Conservation (phyloP, 2,888 invertebrate genomes). For the Incurvaria masculella region DNA sequence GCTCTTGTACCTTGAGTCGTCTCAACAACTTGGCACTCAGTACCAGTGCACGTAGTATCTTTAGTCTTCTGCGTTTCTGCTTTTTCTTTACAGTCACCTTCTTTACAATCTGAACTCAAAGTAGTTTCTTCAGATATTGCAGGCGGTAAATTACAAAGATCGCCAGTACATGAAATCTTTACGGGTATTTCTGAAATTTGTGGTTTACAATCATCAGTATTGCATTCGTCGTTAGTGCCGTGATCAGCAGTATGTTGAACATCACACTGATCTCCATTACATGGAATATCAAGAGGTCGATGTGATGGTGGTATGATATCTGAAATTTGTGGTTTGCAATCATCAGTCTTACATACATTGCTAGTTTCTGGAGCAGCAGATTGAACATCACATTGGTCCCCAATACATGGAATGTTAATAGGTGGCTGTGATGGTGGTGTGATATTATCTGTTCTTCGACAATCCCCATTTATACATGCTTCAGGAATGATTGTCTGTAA, state of each 20-base stretch:
- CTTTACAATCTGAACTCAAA: not conserved
- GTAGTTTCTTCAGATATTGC: not conserved
- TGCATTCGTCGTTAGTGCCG: not conserved
- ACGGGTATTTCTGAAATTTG: not conserved
- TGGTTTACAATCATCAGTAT: not conserved
- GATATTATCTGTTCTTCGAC: not conserved
- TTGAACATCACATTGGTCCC: not conserved
- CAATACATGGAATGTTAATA: not conserved
- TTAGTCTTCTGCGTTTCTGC: too few species aligned
- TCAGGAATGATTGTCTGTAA: too few species aligned
- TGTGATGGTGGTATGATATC: not conserved
- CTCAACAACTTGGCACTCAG: too few species aligned
- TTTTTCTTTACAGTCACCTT: conserved; percentile 1
- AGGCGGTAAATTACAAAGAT: too few species aligned
- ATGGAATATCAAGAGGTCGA: not conserved
- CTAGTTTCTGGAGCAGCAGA: not conserved
- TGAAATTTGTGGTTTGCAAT: not conserved
- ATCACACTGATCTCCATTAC: not conserved
- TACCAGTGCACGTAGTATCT: too few species aligned
- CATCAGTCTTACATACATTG: not conserved
- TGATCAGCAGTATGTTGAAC: not conserved
- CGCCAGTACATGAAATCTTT: too few species aligned
- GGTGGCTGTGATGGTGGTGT: not conserved
- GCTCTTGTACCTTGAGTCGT: too few species aligned
- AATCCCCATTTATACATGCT: too few species aligned